These are phyloP conservation scores for Reticulitermes lucifugus DNA, from an alignment of 2,888 invertebrate genomes.

Conservation along the genomic window DNA sequence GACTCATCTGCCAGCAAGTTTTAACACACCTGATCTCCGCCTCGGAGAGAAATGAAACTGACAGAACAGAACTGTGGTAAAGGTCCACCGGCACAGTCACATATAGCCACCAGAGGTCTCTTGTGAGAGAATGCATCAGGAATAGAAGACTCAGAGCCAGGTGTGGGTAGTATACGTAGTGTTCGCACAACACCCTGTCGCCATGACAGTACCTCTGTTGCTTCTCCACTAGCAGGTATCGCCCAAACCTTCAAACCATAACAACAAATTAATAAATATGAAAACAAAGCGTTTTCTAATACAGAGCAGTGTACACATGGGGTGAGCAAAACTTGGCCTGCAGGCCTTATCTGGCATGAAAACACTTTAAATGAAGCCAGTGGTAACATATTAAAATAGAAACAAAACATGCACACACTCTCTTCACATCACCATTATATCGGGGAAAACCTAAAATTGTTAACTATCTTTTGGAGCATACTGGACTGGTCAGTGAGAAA, in stretches of 20 bases:
- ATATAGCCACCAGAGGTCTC: conserved; percentile 90
- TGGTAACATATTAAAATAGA: too few relatives aligned
- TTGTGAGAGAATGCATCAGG: conserved; percentile 81
- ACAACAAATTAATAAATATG: conserved; percentile 18
- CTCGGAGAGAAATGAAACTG: conserved; percentile 86
- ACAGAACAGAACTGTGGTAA: conserved; percentile 83
- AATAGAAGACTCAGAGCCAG: conserved; percentile 78
- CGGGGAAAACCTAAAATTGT: too few relatives aligned
- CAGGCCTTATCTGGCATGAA: too few relatives aligned
- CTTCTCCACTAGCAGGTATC: conserved; percentile 90
- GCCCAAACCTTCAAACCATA: conserved; percentile 79
- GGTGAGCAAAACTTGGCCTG: too few relatives aligned
- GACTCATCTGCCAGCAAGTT: too few relatives aligned
- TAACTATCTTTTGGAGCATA: too few relatives aligned
- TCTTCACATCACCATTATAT: too few relatives aligned
- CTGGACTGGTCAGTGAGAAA: too few relatives aligned
- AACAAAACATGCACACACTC: too few relatives aligned
- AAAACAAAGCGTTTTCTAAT: too few relatives aligned
- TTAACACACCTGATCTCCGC: conserved; percentile 76
- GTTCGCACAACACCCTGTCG: conserved; percentile 89
- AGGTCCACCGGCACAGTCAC: conserved; percentile 85
- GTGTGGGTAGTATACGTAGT: conserved; percentile 87
- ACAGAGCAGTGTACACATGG: too few relatives aligned
- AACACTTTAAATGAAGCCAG: too few relatives aligned
- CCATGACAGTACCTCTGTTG: conserved; percentile 94